These are phyloP conservation scores for Alosa alosa DNA, from an alignment of 2,113 vertebrate species.

Conservation along the genomic window DNA sequence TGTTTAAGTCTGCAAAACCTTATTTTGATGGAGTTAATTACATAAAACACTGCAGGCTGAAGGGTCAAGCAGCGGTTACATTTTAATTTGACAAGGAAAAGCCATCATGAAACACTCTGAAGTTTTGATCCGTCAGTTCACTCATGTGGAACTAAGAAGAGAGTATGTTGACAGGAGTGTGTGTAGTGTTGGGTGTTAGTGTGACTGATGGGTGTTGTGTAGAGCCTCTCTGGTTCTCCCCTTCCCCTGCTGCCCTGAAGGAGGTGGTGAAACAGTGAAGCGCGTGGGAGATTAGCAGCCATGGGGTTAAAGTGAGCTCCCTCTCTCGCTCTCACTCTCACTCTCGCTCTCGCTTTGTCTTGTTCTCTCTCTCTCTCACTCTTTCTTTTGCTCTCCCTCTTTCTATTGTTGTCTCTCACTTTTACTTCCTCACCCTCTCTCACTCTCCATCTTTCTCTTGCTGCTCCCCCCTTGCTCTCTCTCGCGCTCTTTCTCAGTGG, in stretches of 20 bases:
- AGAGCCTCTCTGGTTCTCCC: neutral
- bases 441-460: constrained; percentile 13
- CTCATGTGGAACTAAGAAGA: neutral
- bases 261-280: neutral
- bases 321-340: neutral
- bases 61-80: neutral
- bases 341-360: constrained; percentile 16
- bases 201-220: neutral
- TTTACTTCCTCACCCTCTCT: constrained; percentile 41
- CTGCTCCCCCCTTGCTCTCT: constrained; percentile 23
- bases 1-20: neutral
- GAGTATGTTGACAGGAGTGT: neutral
- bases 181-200: neutral
- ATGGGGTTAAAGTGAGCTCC: constrained; percentile 20
- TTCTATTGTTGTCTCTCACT: neutral
- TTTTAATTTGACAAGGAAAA: constrained; percentile 1
- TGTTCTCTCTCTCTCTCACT: constrained; percentile 10
- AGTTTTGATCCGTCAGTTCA: neutral
- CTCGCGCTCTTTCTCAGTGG: constrained; percentile 21
- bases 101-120: neutral
- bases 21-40: neutral
- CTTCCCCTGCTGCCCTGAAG: neutral
- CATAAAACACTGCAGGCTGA: neutral
- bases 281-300: constrained; percentile 23
- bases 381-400: neutral